These are phyloP conservation scores for Perdita meconis DNA, from an alignment of 2,888 invertebrate genomes.

Conservation along the genomic window DNA sequence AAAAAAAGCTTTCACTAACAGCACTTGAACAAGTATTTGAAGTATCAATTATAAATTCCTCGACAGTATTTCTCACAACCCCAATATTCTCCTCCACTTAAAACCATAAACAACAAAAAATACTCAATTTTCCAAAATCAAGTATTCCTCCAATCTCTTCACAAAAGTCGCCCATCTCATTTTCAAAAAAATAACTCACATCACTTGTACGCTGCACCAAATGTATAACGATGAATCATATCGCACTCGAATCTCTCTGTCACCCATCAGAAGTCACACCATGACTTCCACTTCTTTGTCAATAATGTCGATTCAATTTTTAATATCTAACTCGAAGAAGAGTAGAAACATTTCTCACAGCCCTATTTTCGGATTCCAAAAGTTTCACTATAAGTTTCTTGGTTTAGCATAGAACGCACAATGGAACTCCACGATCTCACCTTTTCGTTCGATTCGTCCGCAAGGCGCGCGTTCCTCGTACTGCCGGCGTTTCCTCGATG, in stretches of 20 bases:
- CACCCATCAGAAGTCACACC: neutral
- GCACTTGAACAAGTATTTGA: neutral
- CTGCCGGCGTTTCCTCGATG: constrained; percentile 42
- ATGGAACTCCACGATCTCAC: neutral
- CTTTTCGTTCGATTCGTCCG: constrained; percentile 21
- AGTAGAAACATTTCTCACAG: neutral
- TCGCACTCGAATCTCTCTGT: neutral
- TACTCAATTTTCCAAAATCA: too few species aligned
- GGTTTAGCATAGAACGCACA: neutral
- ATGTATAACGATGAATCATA: neutral
- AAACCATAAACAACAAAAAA: too few species aligned
- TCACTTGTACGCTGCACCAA: neutral
- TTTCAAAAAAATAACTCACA: neutral
- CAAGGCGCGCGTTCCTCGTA: constrained; percentile 36
- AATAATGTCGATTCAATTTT: neutral
- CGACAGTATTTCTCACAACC: neutral
- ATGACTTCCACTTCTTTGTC: neutral
- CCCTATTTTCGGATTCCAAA: too few species aligned
- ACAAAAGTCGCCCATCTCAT: neutral
- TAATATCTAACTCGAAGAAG: neutral
- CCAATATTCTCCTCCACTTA: neutral
- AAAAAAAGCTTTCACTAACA: too few species aligned
- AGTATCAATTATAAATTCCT: neutral
- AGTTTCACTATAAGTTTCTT: neutral
- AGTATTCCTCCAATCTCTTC: neutral